Base-by-base conservation (phyloP, 2,113 vertebrate genomes). In the Todiramphus saurophagus region DNA sequence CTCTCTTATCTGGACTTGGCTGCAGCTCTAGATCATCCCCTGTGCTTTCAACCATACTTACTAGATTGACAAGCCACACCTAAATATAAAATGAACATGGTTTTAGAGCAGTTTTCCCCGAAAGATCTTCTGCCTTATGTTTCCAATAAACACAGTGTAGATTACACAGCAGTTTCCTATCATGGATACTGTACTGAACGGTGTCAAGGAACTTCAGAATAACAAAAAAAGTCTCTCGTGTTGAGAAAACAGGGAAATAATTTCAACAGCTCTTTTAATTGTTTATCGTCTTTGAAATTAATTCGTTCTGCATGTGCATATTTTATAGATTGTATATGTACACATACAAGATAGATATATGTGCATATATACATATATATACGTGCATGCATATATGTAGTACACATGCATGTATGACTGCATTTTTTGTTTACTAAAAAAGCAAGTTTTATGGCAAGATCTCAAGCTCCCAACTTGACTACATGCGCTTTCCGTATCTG, bases 331-430 rank as follows among this genome's bases (percentile, higher is more conserved):
- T 63, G 0, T 17, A 24, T 51, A 15, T 24, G 39, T 37, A 53
- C 1, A 46, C 19, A 46, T 11, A 31, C 8, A 39, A 70, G 8
- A 66, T 13, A 62, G 13, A 37, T 62, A 18, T 39, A 55, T 33
- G 3, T 33, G 39, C 50, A 35, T 8, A 60, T 8, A 28, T 5
- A 69, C 18, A 33, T 1, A 27, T 5, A 69, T 23, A 33, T 1
- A 27, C 3, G n/a, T 27, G 11, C 3, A 67, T 55, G 7, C 9
- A 14, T 74, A 31, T 3, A 0, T 35, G 11, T 27, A 39, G 39
- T 25, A 16, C 18, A 16, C 16, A 30, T n/a, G 13, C 33, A 53
- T 33, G 4, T 74, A 48, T 39, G 31, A 74, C 58, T 53, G 60
- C 8, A 5, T n/a, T 43, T 90, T 68, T 79, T 70, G 5, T 58